Percentiles rank a stretch among this genome's conserved stretches.
Evolutionary conservation across 2,113 vertebrate genomes (phyloP).

Genomic region (Clarias macrocephalus): DNA sequence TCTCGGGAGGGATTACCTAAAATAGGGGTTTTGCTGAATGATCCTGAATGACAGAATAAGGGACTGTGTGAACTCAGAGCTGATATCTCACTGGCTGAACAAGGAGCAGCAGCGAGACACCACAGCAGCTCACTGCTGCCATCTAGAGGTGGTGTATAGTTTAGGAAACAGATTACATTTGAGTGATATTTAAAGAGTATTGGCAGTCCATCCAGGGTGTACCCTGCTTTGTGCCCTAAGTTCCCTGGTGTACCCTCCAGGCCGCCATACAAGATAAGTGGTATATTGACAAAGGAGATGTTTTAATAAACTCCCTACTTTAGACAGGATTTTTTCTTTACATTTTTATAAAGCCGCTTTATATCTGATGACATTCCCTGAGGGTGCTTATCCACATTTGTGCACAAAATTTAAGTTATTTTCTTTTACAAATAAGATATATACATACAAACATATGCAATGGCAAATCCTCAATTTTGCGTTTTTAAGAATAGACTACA

Average conservation of each 20-base stretch:
- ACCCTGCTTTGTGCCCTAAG: too few relatives aligned
- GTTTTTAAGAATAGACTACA: background rate
- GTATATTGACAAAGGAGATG: background rate
- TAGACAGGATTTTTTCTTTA: too few relatives aligned
- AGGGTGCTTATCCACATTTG: too few relatives aligned
- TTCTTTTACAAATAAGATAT: too few relatives aligned
- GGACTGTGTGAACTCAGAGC: background rate
- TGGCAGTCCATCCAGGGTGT: too few relatives aligned
- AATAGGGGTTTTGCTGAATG: background rate
- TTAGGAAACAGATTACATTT: background rate
- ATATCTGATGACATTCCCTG: background rate
- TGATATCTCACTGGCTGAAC: background rate
- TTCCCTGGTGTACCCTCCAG: too few relatives aligned
- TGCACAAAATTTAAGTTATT: too few relatives aligned
- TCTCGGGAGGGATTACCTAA: background rate
- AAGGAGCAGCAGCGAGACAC: background rate
- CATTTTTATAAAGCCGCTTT: background rate
- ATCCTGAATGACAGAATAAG: background rate
- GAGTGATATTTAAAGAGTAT: background rate
- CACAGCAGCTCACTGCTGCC: conserved; percentile 28
- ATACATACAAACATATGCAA: too few relatives aligned
- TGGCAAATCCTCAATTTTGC: too few relatives aligned
- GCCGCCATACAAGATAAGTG: too few relatives aligned
- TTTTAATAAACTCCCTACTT: background rate
- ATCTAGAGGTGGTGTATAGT: conserved; percentile 38